Conservation (phyloP, 2,113 vertebrate genomes). For the Oenanthe melanoleuca region DNA sequence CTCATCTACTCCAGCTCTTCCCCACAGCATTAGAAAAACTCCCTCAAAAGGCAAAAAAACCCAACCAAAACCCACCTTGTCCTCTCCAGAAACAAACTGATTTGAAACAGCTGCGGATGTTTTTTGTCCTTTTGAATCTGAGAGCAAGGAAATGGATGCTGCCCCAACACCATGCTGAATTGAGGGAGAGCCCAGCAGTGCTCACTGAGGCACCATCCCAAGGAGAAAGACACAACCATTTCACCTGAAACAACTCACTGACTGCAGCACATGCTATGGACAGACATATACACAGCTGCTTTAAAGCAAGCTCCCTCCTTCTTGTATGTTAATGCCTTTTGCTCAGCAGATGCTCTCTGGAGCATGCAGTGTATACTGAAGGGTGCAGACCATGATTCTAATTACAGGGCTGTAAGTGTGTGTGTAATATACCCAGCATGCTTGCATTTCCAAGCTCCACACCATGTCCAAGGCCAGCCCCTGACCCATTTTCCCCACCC, state of each 20-base stretch:
- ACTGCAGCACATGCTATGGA: neutral
- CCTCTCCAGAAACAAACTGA: neutral
- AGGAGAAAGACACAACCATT: neutral
- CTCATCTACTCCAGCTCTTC: neutral
- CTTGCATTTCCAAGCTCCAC: neutral
- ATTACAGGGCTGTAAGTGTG: neutral
- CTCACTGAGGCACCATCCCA: neutral
- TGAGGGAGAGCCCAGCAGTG: neutral
- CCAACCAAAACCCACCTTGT: neutral
- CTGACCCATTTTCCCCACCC: neutral
- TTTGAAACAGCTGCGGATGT: neutral
- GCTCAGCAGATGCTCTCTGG: neutral
- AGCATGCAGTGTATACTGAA: neutral
- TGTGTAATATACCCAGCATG: too few species aligned
- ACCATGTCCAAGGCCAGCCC: fast-evolving
- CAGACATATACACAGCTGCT: neutral
- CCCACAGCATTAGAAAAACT: neutral
- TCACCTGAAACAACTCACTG: neutral
- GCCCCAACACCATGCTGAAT: neutral
- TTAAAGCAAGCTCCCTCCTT: neutral
- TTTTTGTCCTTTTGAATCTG: neutral
- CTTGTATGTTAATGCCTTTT: conserved; percentile 5
- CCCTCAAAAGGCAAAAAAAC: neutral
- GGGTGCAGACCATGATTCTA: neutral
- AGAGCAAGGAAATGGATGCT: neutral